Evolutionary conservation across 1,140 invertebrate species (phyloP).

Genomic region (Heliconius eleuchia): DNA sequence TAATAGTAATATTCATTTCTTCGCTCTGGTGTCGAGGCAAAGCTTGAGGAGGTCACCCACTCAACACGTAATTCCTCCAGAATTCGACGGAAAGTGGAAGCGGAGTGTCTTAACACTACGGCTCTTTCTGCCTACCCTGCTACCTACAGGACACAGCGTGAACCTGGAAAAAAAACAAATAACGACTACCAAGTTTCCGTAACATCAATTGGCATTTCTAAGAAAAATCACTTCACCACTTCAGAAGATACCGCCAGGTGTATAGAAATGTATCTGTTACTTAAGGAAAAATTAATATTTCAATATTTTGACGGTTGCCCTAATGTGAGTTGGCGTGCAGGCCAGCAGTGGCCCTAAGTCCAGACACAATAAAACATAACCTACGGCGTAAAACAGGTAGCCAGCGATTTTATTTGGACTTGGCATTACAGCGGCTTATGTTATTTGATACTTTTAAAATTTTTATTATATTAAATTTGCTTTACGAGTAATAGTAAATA

Average conservation of each 20-base stretch:
- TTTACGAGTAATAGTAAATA: neutral
- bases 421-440: slow-evolving; percentile 18
- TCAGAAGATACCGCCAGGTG: slow-evolving; percentile 8
- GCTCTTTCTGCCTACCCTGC: no score
- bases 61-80: no score
- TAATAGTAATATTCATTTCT: no score
- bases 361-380: slow-evolving; percentile 72
- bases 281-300: slow-evolving; percentile 13
- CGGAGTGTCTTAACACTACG: no score
- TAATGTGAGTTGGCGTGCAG: slow-evolving; percentile 50
- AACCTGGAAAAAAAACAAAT: no score
- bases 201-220: neutral
- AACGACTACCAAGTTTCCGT: no score
- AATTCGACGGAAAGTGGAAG: no score
- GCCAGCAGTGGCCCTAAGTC: slow-evolving; percentile 35
- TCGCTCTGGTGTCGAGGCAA: no score
- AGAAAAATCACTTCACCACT: neutral
- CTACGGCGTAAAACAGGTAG: slow-evolving; percentile 76
- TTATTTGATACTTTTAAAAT: slow-evolving; percentile 57
- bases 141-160: no score
- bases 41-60: no score
- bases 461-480: neutral
- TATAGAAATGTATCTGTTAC: neutral
- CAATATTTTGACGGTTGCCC: slow-evolving; percentile 24
- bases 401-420: slow-evolving; percentile 59